Evolutionary conservation across 2,888 invertebrate genomes (phyloP).

Genomic region (Stenurella melanura): DNA sequence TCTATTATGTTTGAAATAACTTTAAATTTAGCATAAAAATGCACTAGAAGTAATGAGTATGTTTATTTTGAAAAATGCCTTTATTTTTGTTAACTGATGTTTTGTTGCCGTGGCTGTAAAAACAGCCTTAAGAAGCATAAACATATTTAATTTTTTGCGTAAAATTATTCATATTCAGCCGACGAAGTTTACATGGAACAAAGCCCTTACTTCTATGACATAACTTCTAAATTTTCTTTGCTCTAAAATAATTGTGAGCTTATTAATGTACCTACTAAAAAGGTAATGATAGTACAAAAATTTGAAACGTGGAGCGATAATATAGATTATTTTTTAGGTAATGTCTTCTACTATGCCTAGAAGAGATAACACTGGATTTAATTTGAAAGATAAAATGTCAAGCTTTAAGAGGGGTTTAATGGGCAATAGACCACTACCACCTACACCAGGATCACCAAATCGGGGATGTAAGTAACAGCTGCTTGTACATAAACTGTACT

Average conservation of each 20-base stretch:
- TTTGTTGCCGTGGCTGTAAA: neutral
- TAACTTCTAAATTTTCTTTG: constrained; percentile 32
- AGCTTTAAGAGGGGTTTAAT: constrained; percentile 71
- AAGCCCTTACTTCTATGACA: neutral
- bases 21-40: neutral
- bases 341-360: constrained; percentile 64
- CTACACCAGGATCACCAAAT: constrained; percentile 72
- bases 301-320: constrained; percentile 68
- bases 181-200: neutral
- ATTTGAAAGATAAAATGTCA: constrained; percentile 74
- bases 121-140: neutral
- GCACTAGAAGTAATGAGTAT: neutral
- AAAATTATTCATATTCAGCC: neutral
- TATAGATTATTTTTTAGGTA: constrained; percentile 65
- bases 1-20: neutral
- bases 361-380: constrained; percentile 65
- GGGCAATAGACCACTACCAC: constrained; percentile 76
- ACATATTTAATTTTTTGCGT: neutral
- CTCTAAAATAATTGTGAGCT: constrained; percentile 39
- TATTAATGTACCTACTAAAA: constrained; percentile 41
- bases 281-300: constrained; percentile 20
- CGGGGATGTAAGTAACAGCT: constrained; percentile 56
- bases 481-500: neutral
- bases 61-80: neutral
- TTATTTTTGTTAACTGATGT: neutral